Conservation (phyloP, 2,113 vertebrate species). For the Prietella phreatophila region DNA sequence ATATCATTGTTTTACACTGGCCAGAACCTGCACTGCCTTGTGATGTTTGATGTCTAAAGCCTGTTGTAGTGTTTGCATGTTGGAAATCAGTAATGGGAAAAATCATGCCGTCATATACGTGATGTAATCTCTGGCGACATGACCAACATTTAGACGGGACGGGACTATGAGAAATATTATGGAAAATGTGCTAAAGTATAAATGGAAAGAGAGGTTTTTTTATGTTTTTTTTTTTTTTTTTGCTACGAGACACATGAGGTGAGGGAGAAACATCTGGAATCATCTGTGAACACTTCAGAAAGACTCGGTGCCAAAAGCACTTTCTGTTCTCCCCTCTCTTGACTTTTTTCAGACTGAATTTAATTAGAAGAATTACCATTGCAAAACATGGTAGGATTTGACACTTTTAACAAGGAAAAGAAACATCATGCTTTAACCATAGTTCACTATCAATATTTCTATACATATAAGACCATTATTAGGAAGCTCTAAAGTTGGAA, state of each 20-base stretch:
- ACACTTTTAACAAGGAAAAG: background rate
- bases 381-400: background rate
- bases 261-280: conserved; percentile 30
- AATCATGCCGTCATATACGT: conserved; percentile 13
- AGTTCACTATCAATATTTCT: background rate
- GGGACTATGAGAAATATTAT: conserved; percentile 44
- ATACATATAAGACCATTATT: background rate
- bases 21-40: background rate
- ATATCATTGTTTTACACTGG: background rate
- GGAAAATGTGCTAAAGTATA: conserved; percentile 56
- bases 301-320: conserved; percentile 58
- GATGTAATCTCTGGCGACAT: background rate
- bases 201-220: background rate
- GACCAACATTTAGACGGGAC: conserved; percentile 9
- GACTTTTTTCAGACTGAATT: conserved; percentile 5
- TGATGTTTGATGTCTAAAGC: background rate
- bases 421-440: background rate
- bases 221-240: background rate
- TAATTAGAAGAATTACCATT: background rate
- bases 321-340: conserved; percentile 62
- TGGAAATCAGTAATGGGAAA: background rate
- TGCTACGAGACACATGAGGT: background rate
- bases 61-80: background rate
- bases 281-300: conserved; percentile 13
- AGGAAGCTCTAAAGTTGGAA: background rate